Percentiles rank a stretch among this genome's conserved stretches.
phyloP scores from a whole-genome alignment of 2,888 invertebrate genomes.

The Xanthia icteritia region DNA sequence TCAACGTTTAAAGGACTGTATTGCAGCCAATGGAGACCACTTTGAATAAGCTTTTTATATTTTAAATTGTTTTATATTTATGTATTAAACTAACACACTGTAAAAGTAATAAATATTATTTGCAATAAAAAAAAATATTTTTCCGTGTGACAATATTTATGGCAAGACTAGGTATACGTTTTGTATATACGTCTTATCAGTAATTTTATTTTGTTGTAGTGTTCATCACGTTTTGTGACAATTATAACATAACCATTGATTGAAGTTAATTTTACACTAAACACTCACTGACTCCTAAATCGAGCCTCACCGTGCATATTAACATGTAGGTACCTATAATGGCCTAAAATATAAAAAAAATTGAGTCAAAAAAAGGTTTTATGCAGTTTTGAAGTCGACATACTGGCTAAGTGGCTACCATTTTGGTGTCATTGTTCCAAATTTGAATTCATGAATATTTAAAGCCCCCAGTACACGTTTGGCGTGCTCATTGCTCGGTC shows the following conservation, averaged over 20 bases:
- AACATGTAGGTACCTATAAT: neutral
- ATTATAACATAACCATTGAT: neutral
- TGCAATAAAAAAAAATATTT: no score
- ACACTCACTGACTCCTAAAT: neutral
- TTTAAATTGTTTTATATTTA: no score
- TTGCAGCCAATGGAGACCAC: no score
- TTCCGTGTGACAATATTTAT: no score
- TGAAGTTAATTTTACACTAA: neutral
- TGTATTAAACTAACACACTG: no score
- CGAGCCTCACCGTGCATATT: neutral
- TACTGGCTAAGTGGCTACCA: neutral
- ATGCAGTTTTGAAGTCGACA: neutral
- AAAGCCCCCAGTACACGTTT: no score
- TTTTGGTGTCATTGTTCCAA: neutral
- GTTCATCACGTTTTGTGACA: slow-evolving; percentile 22
- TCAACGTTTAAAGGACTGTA: no score
- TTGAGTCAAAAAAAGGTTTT: neutral
- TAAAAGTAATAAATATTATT: no score
- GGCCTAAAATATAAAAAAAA: neutral
- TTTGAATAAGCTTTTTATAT: no score
- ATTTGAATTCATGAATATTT: neutral
- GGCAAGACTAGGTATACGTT: no score
- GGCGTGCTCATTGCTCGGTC: no score
- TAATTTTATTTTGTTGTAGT: slow-evolving; percentile 1
- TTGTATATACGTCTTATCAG: slow-evolving; percentile 24